Base-by-base conservation (phyloP, 2,797 vertebrate genomes). In the Chanos chanos region DNA sequence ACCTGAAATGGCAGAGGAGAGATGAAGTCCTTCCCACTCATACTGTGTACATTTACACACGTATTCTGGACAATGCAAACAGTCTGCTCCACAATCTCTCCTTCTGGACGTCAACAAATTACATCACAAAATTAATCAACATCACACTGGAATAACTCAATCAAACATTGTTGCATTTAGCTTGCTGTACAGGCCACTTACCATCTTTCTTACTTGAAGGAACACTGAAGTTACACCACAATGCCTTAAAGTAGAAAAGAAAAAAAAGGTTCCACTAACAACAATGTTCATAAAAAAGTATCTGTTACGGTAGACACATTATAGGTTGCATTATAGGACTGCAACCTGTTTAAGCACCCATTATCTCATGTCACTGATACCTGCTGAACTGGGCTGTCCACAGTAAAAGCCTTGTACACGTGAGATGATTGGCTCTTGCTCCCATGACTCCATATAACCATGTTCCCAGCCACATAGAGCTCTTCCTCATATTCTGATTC, bases 1-100 rank as follows among this genome's bases (percentile, higher is more conserved):
- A 96, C 96, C 90, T 96, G 95, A 72, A 99, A 99, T 39, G 97
- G 97, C 28, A 99, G 84, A 7, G 97, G 92, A 62, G 94, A 92
- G 33, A 94, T 93, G 76, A 97, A 98, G 84, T 99, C 97, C 76
- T 98, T 97, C 18, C 97, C 97, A 2, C 92, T 93, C 69, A 92
- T 78, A 53, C 91, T 96, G 85, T 99, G 97, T 63, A 99, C 90
- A 1, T 97, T 97, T 63, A 99, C 81, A 71, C 93, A 98, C 10
- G 92, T 93, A 67, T 89, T 93, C 75, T 99, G 95, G 66, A 96
- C 82, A 33, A 99, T 95, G 76, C 97, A 99, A 64, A 99, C 93
- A 1, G 95, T 94, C 68, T 95, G 93, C 80, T 98, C 95, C 68
- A 92, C 66, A 21, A 84, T 70, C 19, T 89, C 77, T 43, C 71